phyloP scores from a whole-genome alignment of 2,888 invertebrate species.

The Athrips mouffetella region DNA sequence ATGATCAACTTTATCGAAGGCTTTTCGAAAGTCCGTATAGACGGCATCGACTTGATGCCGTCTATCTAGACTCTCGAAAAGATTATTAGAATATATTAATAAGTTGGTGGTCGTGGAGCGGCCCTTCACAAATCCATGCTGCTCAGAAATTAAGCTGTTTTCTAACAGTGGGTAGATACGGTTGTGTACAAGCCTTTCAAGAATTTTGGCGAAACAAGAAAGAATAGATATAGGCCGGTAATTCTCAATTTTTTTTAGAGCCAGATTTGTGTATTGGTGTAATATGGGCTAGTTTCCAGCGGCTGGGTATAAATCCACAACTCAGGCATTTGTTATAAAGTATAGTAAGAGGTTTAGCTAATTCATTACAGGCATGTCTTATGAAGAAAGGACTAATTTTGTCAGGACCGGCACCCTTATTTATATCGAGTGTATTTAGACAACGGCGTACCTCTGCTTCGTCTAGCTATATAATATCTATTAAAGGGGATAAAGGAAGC shows the following conservation, averaged over 20 bases:
- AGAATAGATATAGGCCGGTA: too few species aligned
- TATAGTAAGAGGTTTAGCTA: background rate
- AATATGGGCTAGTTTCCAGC: background rate
- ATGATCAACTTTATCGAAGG: background rate
- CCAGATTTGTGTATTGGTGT: background rate
- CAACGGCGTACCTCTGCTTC: too few species aligned
- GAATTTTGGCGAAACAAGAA: background rate
- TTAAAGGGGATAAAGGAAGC: background rate
- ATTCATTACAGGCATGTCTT: background rate
- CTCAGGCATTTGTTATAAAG: background rate
- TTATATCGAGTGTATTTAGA: too few species aligned
- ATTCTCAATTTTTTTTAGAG: background rate
- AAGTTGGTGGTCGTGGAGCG: background rate
- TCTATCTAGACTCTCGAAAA: background rate
- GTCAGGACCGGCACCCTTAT: too few species aligned
- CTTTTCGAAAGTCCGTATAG: background rate
- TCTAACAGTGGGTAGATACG: background rate
- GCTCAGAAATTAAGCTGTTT: background rate
- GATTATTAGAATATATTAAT: background rate
- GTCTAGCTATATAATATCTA: background rate
- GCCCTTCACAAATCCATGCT: background rate
- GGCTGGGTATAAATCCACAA: background rate
- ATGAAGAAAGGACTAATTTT: background rate
- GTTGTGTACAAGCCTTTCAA: background rate
- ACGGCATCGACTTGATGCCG: background rate